Evolutionary conservation across 2,888 invertebrate species (phyloP), one percentile per base, ranked within the genome.

Genomic region (Zhengitettix transpicula): DNA sequence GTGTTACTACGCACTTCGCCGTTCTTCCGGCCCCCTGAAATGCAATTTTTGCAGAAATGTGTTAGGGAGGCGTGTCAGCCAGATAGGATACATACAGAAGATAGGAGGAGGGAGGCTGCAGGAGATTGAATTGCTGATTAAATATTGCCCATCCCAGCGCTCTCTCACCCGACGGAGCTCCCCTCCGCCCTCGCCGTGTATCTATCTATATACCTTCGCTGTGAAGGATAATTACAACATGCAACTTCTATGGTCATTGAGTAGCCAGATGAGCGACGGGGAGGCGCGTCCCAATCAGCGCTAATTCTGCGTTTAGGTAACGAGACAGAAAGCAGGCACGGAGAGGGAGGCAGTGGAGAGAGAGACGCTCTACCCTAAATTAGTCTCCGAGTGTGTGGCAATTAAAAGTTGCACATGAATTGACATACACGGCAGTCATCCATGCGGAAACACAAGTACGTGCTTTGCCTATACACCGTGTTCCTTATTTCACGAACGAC

Each of bases 61-160:
- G 47, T 47, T 47, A n/a, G 47, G 47, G n/a, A n/a, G 47, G 14
- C n/a, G 40, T 28, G 41, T 40, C n/a, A 40, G 10, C 15, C 55
- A n/a, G 28, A n/a, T 10, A 15, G 10, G 55, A 10, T 10, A 40
- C 40, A 40, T 55, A 40, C 55, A 47, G 12, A 47, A n/a, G 47
- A n/a, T 14, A n/a, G 47, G 12, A 12, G 47, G 52, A 41, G 42
- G 55, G 40, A 41, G 51, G 58, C 52, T 40, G 17, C 60, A 58
- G 54, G 58, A 60, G 60, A 60, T 60, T 60, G 60, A 60, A 58
- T 58, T 60, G 60, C 52, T 60, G 60, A 60, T 60, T 60, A 60
- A 60, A 60, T 60, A 60, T 60, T 55, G 53, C 60, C 57, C 57
- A 47, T 47, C 47, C 47, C 47, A n/a, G 14, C 47, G 14, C 14